phyloP scores from a whole-genome alignment of 2,888 invertebrate species.

The Fragum sueziense region DNA sequence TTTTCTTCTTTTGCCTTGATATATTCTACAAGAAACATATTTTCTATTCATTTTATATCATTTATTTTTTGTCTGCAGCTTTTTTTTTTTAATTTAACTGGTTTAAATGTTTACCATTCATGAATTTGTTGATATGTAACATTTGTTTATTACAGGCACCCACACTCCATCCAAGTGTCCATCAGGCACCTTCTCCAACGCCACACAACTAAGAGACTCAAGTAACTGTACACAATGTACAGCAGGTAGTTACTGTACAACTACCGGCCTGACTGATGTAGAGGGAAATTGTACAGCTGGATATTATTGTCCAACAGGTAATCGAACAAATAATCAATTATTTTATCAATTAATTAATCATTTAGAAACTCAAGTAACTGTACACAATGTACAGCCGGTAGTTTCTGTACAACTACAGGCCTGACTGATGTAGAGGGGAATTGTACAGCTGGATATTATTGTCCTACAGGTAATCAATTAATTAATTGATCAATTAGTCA shows the following conservation, averaged over 20 bases:
- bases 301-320: constrained; percentile 79
- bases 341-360: too few relatives aligned
- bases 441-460: constrained; percentile 80
- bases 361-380: constrained; percentile 71
- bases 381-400: constrained; percentile 78
- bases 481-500: too few relatives aligned
- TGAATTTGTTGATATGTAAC: too few relatives aligned
- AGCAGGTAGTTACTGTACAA: constrained; percentile 78
- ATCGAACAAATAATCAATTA: too few relatives aligned
- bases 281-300: constrained; percentile 78
- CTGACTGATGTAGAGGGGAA: constrained; percentile 76
- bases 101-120: too few relatives aligned
- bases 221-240: constrained; percentile 77
- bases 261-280: constrained; percentile 74
- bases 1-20: too few relatives aligned
- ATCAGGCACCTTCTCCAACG: constrained; percentile 78
- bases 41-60: too few relatives aligned
- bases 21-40: too few relatives aligned
- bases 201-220: constrained; percentile 67
- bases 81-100: neutral
- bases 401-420: constrained; percentile 77
- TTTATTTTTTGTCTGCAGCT: neutral
- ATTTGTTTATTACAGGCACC: constrained; percentile 69
- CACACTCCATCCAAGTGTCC: constrained; percentile 78
- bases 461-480: constrained; percentile 72